These are phyloP conservation scores for Clarias fuscus DNA, from an alignment of 2,797 vertebrate genomes.

Conservation along the genomic window DNA sequence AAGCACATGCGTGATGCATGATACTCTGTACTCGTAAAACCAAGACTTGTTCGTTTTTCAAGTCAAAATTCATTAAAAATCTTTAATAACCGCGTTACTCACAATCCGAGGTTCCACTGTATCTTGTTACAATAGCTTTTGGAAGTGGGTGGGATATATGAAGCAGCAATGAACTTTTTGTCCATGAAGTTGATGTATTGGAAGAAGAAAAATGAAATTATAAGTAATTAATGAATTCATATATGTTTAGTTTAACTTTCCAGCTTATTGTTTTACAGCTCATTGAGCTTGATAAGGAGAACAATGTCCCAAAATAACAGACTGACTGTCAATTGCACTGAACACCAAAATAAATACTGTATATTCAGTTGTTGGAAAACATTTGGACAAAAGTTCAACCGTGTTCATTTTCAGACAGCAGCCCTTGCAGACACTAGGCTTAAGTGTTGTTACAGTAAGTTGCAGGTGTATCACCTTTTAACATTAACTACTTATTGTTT, in stretches of 20 bases:
- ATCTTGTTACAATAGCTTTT: too few relatives aligned
- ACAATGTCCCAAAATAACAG: not conserved
- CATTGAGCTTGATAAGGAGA: too few relatives aligned
- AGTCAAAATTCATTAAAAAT: too few relatives aligned
- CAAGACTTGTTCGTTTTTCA: too few relatives aligned
- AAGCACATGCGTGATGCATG: too few relatives aligned
- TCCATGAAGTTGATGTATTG: too few relatives aligned
- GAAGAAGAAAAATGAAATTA: too few relatives aligned
- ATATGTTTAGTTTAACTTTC: not conserved
- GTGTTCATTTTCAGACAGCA: not conserved
- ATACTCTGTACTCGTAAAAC: too few relatives aligned
- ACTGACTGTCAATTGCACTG: not conserved
- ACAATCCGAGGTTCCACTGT: too few relatives aligned
- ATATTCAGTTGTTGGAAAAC: not conserved
- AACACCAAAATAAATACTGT: not conserved
- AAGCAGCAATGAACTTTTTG: too few relatives aligned
- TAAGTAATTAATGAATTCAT: not conserved
- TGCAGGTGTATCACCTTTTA: not conserved
- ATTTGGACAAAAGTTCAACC: not conserved
- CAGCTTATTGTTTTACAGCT: not conserved
- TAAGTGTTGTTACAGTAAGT: not conserved
- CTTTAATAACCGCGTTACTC: too few relatives aligned
- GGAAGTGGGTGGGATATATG: too few relatives aligned
- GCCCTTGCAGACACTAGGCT: not conserved
- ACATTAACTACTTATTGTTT: slow-evolving; percentile 9